Evolutionary conservation across 2,888 invertebrate species (phyloP).

Genomic region (Dexiosoma caninum): DNA sequence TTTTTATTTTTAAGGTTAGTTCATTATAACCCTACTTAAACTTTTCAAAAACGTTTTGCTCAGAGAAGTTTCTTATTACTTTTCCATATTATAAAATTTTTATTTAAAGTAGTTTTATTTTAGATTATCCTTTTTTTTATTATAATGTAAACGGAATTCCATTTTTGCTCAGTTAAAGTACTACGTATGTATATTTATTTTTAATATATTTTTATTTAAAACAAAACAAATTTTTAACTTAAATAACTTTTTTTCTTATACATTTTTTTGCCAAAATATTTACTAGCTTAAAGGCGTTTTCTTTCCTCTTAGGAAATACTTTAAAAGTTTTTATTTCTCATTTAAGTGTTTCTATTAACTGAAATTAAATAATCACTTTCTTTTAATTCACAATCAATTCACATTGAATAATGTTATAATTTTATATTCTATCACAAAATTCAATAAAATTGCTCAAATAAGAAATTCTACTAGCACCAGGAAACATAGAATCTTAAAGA

Average conservation of each 20-base stretch:
- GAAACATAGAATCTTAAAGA: too few relatives aligned
- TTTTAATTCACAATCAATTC: too few relatives aligned
- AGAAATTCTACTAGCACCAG: too few relatives aligned
- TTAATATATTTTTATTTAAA: conserved; percentile 8
- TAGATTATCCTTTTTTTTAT: background rate
- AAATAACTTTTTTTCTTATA: background rate
- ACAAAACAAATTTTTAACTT: conserved; percentile 13
- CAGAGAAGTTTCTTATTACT: conserved; percentile 20
- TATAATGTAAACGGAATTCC: conserved; percentile 36
- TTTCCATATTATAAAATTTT: conserved; percentile 12
- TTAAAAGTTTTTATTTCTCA: conserved; percentile 49
- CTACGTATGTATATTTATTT: background rate
- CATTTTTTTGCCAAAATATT: conserved; percentile 24
- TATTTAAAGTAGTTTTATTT: conserved; percentile 27
- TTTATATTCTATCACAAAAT: too few relatives aligned
- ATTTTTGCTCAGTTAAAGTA: conserved; percentile 15
- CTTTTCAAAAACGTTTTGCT: background rate
- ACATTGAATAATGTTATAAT: too few relatives aligned
- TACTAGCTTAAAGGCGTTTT: conserved; percentile 64
- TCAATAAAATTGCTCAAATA: too few relatives aligned
- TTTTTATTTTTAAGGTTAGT: conserved; percentile 6
- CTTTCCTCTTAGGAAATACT: conserved; percentile 66
- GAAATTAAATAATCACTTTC: background rate
- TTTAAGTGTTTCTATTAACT: background rate
- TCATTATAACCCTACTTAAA: conserved; percentile 1